phyloP scores from a whole-genome alignment of 2,113 vertebrate species.

The Ptyas mucosa region DNA sequence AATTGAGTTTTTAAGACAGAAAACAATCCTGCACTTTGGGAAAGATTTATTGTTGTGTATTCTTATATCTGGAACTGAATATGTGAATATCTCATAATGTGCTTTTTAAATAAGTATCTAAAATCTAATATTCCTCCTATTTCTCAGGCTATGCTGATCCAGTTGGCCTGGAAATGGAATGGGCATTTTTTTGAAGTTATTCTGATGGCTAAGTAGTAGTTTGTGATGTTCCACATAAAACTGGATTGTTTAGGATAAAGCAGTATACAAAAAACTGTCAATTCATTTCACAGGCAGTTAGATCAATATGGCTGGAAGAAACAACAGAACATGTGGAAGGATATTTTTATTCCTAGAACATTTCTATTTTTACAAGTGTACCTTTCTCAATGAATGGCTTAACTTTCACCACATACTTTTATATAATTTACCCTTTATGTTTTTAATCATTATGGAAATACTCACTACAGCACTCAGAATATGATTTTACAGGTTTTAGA shows the following conservation, averaged over 20 bases:
- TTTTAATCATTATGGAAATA: background rate
- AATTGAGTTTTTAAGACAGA: background rate
- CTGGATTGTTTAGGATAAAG: no score
- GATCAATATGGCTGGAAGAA: background rate
- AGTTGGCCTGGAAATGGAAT: background rate
- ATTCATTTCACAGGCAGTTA: background rate
- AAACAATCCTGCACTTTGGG: background rate
- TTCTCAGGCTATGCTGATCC: background rate
- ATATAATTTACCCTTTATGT: background rate
- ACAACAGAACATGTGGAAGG: background rate
- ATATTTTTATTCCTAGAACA: background rate
- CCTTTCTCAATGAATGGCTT: background rate
- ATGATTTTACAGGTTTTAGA: background rate
- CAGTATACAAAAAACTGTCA: no score
- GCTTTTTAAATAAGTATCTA: background rate
- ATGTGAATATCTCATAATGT: background rate
- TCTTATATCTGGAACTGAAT: background rate
- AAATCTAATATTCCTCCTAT: background rate
- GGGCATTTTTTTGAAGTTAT: background rate
- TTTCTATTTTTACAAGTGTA: background rate
- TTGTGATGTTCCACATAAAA: background rate
- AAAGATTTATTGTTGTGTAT: background rate
- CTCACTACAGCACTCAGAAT: background rate
- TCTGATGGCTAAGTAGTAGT: background rate
- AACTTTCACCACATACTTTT: background rate